Conservation (phyloP, 2,797 vertebrate species). For the Phalanger gymnotis region DNA sequence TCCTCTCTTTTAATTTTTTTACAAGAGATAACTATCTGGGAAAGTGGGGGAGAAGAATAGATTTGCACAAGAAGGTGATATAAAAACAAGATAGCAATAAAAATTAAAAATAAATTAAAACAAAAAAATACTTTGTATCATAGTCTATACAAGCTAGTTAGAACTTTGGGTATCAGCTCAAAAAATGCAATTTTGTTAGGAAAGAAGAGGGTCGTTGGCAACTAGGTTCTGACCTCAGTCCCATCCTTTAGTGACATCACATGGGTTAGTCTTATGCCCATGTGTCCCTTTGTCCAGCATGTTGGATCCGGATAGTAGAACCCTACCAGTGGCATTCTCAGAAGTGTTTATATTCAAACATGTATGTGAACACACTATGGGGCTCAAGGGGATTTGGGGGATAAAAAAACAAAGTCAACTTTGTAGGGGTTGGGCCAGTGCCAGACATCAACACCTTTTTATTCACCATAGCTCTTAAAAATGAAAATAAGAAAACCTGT, state of each 20-base stretch:
- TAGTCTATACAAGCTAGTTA: not conserved
- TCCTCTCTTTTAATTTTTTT: not conserved
- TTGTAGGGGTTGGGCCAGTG: not conserved
- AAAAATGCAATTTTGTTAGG: not conserved
- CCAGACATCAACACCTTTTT: not conserved
- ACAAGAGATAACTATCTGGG: not conserved
- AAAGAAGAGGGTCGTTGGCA: not conserved
- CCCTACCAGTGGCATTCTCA: not conserved
- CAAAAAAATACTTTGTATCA: not conserved
- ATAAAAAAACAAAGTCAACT: not conserved
- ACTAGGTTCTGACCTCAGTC: not conserved
- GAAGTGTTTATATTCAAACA: not conserved
- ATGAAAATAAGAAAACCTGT: not conserved
- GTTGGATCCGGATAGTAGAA: not conserved
- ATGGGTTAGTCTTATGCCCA: not conserved
- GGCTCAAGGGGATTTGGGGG: not conserved
- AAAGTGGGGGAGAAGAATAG: not conserved
- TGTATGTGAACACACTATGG: not conserved
- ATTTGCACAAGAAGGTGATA: not conserved
- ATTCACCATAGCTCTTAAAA: not conserved
- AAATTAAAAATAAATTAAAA: not conserved
- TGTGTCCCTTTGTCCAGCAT: not conserved
- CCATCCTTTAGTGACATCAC: not conserved
- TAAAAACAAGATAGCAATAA: not conserved
- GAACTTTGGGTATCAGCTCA: not conserved